A percentile compares a stretch with the other conserved stretches of the same genome.
phyloP scores from a whole-genome alignment of 2,888 invertebrate genomes.

The Drosophila pseudotakahashii region DNA sequence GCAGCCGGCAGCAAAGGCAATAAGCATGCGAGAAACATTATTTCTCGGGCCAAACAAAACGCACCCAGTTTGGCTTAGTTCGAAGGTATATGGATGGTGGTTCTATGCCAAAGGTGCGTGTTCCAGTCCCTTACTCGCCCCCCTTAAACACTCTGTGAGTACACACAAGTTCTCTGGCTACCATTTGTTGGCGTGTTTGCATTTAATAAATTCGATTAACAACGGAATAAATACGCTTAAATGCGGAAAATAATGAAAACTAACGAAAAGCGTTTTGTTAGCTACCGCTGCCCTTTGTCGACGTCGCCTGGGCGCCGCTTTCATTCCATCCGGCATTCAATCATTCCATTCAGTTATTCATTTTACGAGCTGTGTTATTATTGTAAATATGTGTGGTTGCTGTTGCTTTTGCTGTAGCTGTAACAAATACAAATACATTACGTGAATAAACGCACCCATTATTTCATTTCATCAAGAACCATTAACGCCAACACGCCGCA shows the following conservation, averaged over 20 bases:
- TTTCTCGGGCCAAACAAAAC: constrained; percentile 74
- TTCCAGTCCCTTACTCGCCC: constrained; percentile 13
- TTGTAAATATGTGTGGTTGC: constrained; percentile 69
- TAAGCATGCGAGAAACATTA: constrained; percentile 74
- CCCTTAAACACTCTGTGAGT: background rate
- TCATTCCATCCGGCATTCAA: constrained; percentile 77
- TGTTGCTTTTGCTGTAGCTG: constrained; percentile 43
- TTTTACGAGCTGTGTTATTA: constrained; percentile 81
- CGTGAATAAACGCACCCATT: constrained; percentile 82
- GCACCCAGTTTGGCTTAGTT: constrained; percentile 57
- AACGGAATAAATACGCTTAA: constrained; percentile 82
- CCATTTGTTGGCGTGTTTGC: constrained; percentile 80
- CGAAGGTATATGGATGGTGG: background rate
- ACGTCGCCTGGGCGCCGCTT: constrained; percentile 66
- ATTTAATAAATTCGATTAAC: constrained; percentile 83
- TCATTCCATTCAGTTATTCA: constrained; percentile 78
- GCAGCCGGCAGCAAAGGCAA: constrained; percentile 57
- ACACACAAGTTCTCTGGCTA: constrained; percentile 21
- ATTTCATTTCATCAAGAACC: constrained; percentile 82
- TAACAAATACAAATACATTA: constrained; percentile 80
- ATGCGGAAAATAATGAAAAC: constrained; percentile 81
- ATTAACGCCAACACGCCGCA: constrained; percentile 80
- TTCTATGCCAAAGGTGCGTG: constrained; percentile 53
- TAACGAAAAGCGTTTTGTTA: constrained; percentile 80
- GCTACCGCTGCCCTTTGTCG: constrained; percentile 41